Conservation (phyloP, 2,113 vertebrate genomes). For the Rhipidura dahli region DNA sequence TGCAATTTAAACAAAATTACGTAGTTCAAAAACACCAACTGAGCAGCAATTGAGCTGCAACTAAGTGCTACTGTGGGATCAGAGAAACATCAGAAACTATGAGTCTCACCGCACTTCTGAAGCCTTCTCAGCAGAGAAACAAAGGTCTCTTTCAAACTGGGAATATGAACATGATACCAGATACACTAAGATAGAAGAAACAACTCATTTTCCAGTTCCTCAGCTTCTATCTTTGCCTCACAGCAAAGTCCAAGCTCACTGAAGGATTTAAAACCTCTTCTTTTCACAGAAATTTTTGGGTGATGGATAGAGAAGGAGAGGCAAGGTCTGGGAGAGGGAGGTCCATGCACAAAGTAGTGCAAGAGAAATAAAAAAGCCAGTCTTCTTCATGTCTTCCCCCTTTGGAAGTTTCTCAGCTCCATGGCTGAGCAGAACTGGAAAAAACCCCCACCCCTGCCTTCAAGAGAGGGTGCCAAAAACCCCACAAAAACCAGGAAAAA, state of each 20-base stretch:
- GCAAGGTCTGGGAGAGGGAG: neutral
- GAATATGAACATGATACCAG: conserved; percentile 2
- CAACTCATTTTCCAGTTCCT: neutral
- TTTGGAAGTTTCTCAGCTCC: neutral
- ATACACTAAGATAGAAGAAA: neutral
- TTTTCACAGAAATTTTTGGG: neutral
- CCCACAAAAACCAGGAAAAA: neutral
- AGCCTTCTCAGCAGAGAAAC: neutral
- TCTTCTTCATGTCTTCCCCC: neutral
- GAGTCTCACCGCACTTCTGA: neutral
- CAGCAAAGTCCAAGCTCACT: neutral
- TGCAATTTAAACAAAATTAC: conserved; percentile 6
- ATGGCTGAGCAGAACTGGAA: neutral
- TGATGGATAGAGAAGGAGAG: neutral
- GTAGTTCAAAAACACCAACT: neutral
- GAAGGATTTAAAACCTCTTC: neutral
- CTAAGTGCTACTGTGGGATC: neutral
- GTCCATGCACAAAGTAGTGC: neutral
- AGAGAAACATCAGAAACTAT: neutral
- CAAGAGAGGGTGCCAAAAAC: neutral
- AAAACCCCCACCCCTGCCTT: accelerated
- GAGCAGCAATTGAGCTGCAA: neutral
- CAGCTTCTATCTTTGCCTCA: neutral
- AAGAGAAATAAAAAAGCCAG: neutral
- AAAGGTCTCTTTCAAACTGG: neutral